Percentiles rank a stretch among this genome's conserved stretches.
phyloP scores from a whole-genome alignment of 2,797 vertebrate species.

The Nannoperca australis region DNA sequence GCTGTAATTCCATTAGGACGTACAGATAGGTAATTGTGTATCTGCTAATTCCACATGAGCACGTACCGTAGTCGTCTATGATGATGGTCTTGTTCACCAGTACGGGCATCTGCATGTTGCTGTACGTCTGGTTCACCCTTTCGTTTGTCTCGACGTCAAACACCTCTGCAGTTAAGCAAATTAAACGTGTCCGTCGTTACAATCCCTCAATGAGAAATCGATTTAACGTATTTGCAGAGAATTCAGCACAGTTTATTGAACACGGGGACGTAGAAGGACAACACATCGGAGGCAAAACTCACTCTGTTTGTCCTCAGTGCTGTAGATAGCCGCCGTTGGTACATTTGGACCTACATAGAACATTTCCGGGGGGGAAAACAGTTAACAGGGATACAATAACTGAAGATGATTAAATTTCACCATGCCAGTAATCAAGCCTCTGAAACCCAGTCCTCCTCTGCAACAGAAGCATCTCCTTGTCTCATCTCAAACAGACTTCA shows the following conservation, averaged over 20 bases:
- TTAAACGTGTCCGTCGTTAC: not conserved
- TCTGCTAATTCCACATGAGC: not conserved
- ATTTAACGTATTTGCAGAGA: not conserved
- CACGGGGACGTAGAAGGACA: not conserved
- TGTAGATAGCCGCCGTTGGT: conserved; percentile 81
- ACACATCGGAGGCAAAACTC: conserved; percentile 49
- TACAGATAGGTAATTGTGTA: not conserved
- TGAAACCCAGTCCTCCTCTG: conserved; percentile 28
- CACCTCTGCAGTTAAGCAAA: conserved; percentile 85
- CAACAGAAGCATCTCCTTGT: conserved; percentile 16
- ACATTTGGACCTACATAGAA: conserved; percentile 79
- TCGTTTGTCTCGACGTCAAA: conserved; percentile 93
- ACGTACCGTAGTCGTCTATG: conserved; percentile 94
- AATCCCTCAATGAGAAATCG: not conserved
- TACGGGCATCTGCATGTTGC: conserved; percentile 93
- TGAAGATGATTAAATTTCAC: not conserved
- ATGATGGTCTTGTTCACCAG: conserved; percentile 89
- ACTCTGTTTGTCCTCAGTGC: conserved; percentile 81
- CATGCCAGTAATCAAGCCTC: conserved; percentile 13
- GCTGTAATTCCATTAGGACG: not conserved
- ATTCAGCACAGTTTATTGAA: not conserved
- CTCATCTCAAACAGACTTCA: conserved; percentile 38
- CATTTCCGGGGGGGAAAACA: conserved; percentile 1
- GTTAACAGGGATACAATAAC: conserved; percentile 18
- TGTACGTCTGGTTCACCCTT: conserved; percentile 84